Evolutionary conservation across 2,797 vertebrate genomes (phyloP), one percentile per base, ranked within the genome.

Genomic region (Fistularia tabacaria): DNA sequence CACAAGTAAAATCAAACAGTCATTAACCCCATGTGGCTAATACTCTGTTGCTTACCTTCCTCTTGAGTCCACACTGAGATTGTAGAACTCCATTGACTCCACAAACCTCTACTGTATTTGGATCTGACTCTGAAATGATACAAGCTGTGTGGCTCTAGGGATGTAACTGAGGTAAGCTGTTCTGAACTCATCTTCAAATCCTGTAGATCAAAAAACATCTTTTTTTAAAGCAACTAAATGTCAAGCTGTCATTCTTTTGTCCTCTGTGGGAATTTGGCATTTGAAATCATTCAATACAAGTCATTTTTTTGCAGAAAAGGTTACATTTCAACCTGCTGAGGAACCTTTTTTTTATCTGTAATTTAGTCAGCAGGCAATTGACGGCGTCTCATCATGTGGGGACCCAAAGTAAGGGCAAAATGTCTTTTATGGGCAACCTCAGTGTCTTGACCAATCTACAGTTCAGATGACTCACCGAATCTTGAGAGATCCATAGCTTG

Each of bases 71-170:
- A 45, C 14, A 0, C 38, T 14, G 3, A 69, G 14, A 65, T 14
- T 0, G 1, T 10, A 6, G 39, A 0, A 14, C 90, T 90, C 95
- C 95, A 98, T 14, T 83, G 46, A 1, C 96, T 96, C 96, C 97
- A 98, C 14, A 85, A 70, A 7, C 94, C 93, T 6, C 56, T 69
- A 7, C 71, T 87, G 1, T 93, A 78, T 71, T 77, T 94, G 51
- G 90, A 89, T 62, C 93, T 91, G 72, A 80, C 84, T 81, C 92
- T 91, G 73, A 99, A 94, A 47, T 88, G 65, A 42, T 98, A 97
- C 38, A 54, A 41, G 7, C 66, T 91, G 62, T 88, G 86, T 0
- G 95, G 94, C 66, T 91, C 79, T 85, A 98, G 88, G 46, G 66
- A 80, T 3, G 79, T 36, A 25, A 95, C 40, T 44, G 41, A 54